A percentile compares a stretch with the other conserved stretches of the same genome.
These are phyloP conservation scores for Orcinus orca DNA, from an alignment of 2,113 vertebrate genomes.

Conservation along the genomic window DNA sequence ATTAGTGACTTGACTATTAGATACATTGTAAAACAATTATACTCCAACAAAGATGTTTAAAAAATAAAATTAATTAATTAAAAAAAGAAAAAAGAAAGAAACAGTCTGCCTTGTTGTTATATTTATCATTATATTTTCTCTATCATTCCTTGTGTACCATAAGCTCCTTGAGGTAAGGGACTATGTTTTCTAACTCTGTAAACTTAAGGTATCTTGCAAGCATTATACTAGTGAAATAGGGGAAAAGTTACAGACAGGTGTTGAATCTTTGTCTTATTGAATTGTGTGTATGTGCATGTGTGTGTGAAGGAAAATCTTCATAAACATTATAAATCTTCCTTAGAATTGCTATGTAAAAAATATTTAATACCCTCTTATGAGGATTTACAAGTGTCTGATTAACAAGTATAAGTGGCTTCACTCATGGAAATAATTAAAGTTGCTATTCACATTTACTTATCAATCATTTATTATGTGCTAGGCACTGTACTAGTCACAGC, in stretches of 20 bases:
- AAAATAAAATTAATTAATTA: no score
- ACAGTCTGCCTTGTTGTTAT: neutral
- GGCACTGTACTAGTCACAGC: neutral
- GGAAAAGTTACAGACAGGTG: neutral
- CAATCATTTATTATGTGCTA: neutral
- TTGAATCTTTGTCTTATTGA: neutral
- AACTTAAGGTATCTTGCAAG: neutral
- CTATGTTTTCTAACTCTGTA: neutral
- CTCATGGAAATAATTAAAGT: neutral
- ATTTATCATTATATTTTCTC: neutral
- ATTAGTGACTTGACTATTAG: neutral
- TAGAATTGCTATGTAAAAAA: neutral
- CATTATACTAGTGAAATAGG: neutral
- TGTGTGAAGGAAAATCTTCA: neutral
- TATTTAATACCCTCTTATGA: neutral
- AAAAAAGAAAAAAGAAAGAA: no score
- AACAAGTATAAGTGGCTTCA: conserved; percentile 7
- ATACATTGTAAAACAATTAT: no score
- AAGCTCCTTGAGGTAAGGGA: neutral
- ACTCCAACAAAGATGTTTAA: no score
- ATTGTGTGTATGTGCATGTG: neutral
- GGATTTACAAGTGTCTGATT: neutral
- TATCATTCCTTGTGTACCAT: neutral
- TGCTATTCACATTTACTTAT: neutral
- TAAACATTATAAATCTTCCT: neutral